phyloP scores from a whole-genome alignment of 2,113 vertebrate genomes.

The Monarcha castaneiventris region DNA sequence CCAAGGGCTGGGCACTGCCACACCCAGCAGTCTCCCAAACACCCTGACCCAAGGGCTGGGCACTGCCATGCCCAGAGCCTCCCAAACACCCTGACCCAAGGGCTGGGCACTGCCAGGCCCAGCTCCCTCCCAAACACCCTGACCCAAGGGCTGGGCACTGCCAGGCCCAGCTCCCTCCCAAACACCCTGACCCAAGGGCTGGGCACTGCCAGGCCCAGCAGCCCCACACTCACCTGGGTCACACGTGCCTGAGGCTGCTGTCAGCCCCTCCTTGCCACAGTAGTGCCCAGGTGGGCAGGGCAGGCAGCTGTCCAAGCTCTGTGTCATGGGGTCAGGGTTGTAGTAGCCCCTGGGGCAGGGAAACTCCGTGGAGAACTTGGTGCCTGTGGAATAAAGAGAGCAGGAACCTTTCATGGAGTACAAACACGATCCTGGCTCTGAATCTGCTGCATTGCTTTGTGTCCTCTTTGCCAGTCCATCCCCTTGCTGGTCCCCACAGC shows the following conservation, averaged over 20 bases:
- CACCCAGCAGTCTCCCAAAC: neutral
- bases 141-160: neutral
- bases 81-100: neutral
- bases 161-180: neutral
- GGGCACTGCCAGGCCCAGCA: neutral
- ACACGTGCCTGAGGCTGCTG: slow-evolving; percentile 82
- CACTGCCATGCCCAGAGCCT: neutral
- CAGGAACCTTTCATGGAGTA: neutral
- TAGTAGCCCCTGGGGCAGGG: slow-evolving; percentile 94
- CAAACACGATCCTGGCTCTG: too few relatives aligned
- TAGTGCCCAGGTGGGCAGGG: slow-evolving; percentile 90
- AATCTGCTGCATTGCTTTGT: neutral
- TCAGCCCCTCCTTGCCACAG: slow-evolving; percentile 87
- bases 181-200: neutral
- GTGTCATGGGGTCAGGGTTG: slow-evolving; percentile 88
- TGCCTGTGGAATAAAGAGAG: slow-evolving; percentile 75
- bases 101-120: neutral
- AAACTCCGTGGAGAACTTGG: slow-evolving; percentile 82
- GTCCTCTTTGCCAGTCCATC: neutral
- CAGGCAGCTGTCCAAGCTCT: slow-evolving; percentile 92
- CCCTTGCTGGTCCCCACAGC: neutral
- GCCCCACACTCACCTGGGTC: slow-evolving; percentile 80
- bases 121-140: neutral
- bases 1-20: neutral
- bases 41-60: neutral